phyloP scores from a whole-genome alignment of 2,113 vertebrate genomes.

The Equus przewalskii region DNA sequence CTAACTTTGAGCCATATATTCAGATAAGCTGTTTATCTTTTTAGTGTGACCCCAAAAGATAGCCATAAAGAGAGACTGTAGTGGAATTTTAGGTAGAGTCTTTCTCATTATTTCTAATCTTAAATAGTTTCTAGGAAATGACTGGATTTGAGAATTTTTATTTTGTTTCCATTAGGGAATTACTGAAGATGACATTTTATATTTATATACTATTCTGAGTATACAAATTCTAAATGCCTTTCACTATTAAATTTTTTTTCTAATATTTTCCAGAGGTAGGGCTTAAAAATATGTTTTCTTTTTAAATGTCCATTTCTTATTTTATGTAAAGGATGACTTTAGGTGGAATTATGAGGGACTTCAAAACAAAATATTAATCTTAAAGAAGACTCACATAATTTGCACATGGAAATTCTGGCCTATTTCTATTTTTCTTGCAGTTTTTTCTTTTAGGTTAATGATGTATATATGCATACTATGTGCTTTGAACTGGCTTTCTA shows the following conservation, averaged over 20 bases:
- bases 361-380: slow-evolving; percentile 68
- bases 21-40: background rate
- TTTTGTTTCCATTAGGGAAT: slow-evolving; percentile 58
- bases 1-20: background rate
- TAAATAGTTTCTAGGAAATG: slow-evolving; percentile 26
- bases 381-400: slow-evolving; percentile 68
- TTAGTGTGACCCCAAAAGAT: background rate
- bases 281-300: slow-evolving; percentile 57
- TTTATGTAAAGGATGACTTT: slow-evolving; percentile 60
- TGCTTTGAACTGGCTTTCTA: slow-evolving; percentile 38
- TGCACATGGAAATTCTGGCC: slow-evolving; percentile 49
- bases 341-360: slow-evolving; percentile 55
- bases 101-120: background rate
- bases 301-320: slow-evolving; percentile 61
- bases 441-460: slow-evolving; percentile 56
- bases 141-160: background rate
- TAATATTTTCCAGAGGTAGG: slow-evolving; percentile 69
- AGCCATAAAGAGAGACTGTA: background rate
- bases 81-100: slow-evolving; percentile 7
- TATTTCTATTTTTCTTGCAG: slow-evolving; percentile 58
- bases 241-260: slow-evolving; percentile 61
- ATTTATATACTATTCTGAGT: slow-evolving; percentile 47
- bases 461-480: slow-evolving; percentile 46
- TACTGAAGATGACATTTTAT: slow-evolving; percentile 49
- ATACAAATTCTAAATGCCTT: slow-evolving; percentile 59